Base-by-base conservation (phyloP, 1,140 invertebrate species). In the Harpegnathos saltator region DNA sequence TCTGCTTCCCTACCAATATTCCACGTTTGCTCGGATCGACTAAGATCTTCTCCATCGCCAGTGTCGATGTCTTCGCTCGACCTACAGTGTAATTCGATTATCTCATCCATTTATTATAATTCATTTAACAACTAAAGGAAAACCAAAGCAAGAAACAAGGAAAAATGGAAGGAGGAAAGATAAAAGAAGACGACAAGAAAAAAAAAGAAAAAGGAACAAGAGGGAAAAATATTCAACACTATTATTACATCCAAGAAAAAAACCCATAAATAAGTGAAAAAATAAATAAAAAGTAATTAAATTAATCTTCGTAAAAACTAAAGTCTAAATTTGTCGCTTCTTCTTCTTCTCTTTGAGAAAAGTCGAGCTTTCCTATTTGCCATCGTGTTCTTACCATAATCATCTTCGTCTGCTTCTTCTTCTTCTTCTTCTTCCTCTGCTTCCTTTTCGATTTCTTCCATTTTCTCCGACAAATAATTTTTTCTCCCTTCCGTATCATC, bases 11-110 rank as follows among this genome's bases (percentile, higher is more conserved):
- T 11, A 48, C 29, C 44, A 12, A 19, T 26, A 0, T 73, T 72
- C 38, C n/a, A 59, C 33, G 0, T 17, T 68, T 24, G 7, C 2
- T 7, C 29, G 0, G n/a, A 59, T 59, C 24, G 4, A 54, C 14
- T 59, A 59, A 61, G 1, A 73, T 33, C 33, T 61, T 77, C 11
- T 11, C n/a, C 12, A 3, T 61, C 50, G 1, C 26, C 19, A 3
- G 14, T 0, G 15, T 61, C n/a, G 26, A 62, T 24, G 26, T 24
- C 19, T 17, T 75, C 15, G 75, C 50, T 11, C 62, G 75, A 62
- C 52, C 71, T 74, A 38, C 9, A 73, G 56, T 75, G 33, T 52
- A 1, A 50, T 33, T 33, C 38, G 44, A 68, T 15, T 0, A 33
- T 56, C 48, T 74, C 48, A 48, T 26, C 54, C n/a, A n/a, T n/a